Evolutionary conservation across 2,888 invertebrate species (phyloP).

Genomic region (Agrotis exclamationis): DNA sequence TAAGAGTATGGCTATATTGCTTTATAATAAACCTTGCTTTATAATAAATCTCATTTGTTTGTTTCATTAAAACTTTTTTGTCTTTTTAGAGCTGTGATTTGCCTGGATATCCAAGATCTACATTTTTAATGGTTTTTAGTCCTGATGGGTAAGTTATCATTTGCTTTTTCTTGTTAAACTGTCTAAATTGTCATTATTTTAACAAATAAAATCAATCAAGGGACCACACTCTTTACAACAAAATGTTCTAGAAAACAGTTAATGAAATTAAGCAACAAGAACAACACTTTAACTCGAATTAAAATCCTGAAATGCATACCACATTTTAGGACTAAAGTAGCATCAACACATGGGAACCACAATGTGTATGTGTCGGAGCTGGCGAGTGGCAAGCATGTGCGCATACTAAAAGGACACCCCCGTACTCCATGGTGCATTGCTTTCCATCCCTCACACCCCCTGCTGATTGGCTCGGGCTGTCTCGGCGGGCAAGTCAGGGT

Average conservation of each 20-base stretch:
- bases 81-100: conserved; percentile 92
- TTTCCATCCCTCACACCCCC: conserved; percentile 96
- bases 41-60: background rate
- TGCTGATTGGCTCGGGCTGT: conserved; percentile 97
- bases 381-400: conserved; percentile 94
- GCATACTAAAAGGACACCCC: conserved; percentile 95
- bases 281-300: background rate
- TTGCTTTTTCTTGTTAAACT: background rate
- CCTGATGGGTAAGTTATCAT: conserved; percentile 94
- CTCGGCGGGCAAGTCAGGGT: conserved; percentile 97
- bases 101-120: conserved; percentile 94
- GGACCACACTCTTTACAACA: background rate
- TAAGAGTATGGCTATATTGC: conserved; percentile 88
- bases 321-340: conserved; percentile 93
- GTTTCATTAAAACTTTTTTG: conserved; percentile 9
- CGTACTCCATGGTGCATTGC: conserved; percentile 98
- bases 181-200: conserved; percentile 4
- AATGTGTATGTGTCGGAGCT: conserved; percentile 96
- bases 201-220: background rate
- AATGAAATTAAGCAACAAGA: background rate
- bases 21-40: background rate
- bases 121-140: conserved; percentile 97
- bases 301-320: background rate
- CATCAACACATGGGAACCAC: conserved; percentile 97
- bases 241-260: conserved; percentile 2